A percentile compares a stretch with the other conserved stretches of the same genome.
Conservation (phyloP, 2,797 vertebrate genomes). For the Sorex maritimensis region DNA sequence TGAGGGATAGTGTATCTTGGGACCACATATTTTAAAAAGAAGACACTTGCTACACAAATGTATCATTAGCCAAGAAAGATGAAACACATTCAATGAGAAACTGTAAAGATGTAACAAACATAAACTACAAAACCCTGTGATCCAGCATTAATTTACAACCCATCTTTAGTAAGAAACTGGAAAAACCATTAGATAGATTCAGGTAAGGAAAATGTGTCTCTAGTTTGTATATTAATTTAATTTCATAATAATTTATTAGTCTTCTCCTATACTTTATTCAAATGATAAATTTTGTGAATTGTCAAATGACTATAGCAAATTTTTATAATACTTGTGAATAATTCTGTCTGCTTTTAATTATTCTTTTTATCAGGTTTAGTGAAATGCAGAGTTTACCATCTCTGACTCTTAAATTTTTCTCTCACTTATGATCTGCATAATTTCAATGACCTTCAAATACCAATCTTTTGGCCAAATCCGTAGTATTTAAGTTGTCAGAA, state of each 20-base stretch:
- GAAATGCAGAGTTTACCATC: constrained; percentile 34
- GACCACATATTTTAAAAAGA: constrained; percentile 23
- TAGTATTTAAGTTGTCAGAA: constrained; percentile 24
- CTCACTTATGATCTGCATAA: constrained; percentile 19
- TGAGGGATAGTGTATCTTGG: not conserved
- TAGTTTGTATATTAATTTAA: constrained; percentile 8
- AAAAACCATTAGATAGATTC: not conserved
- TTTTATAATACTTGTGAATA: constrained; percentile 49
- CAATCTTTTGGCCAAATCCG: not conserved
- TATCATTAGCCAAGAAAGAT: not conserved
- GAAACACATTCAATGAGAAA: not conserved
- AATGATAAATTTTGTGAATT: constrained; percentile 32
- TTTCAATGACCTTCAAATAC: constrained; percentile 30
- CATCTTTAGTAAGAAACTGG: not conserved
- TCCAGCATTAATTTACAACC: not conserved
- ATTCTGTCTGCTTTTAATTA: constrained; percentile 24
- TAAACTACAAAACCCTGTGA: not conserved
- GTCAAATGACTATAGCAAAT: constrained; percentile 23
- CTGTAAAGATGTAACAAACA: constrained; percentile 5
- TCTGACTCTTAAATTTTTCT: constrained; percentile 5
- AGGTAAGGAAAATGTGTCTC: not conserved
- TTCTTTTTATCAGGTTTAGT: constrained; percentile 50
- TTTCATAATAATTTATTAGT: constrained; percentile 34
- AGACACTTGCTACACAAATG: not conserved
- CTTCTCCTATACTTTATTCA: constrained; percentile 9